Conservation (phyloP, 2,113 vertebrate species). For the Zapornia atra region DNA sequence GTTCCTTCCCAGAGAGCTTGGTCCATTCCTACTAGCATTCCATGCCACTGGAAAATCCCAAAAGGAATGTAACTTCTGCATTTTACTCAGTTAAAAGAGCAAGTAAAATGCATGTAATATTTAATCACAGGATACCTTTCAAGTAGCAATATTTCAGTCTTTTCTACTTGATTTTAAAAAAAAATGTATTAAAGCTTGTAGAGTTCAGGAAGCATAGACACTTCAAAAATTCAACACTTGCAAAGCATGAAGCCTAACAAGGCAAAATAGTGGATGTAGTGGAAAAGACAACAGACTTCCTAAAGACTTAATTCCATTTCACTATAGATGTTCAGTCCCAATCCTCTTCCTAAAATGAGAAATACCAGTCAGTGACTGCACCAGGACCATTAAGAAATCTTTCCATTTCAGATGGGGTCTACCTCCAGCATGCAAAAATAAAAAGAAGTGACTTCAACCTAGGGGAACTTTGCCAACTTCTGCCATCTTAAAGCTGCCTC, state of each 20-base stretch:
- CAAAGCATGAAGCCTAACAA: not conserved
- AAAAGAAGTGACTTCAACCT: not conserved
- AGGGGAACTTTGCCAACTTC: not conserved
- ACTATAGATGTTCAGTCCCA: not conserved
- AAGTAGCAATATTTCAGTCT: not conserved
- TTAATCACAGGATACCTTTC: not conserved
- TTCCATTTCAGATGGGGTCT: not conserved
- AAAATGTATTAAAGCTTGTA: not conserved
- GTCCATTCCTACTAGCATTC: not conserved
- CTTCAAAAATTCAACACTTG: not conserved
- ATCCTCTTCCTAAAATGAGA: not conserved
- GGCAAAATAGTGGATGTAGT: not conserved
- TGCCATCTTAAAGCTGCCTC: not conserved
- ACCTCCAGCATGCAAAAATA: not conserved
- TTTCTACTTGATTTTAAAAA: not conserved
- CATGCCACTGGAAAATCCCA: not conserved
- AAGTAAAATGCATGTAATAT: not conserved
- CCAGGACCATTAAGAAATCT: not conserved
- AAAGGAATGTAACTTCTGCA: not conserved
- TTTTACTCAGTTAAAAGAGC: not conserved
- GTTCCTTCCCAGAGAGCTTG: not conserved
- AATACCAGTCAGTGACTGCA: not conserved
- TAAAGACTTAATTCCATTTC: not conserved
- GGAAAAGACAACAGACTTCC: not conserved
- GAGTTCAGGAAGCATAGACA: not conserved